phyloP scores from a whole-genome alignment of 2,888 invertebrate genomes.

The Lycia hirtaria region DNA sequence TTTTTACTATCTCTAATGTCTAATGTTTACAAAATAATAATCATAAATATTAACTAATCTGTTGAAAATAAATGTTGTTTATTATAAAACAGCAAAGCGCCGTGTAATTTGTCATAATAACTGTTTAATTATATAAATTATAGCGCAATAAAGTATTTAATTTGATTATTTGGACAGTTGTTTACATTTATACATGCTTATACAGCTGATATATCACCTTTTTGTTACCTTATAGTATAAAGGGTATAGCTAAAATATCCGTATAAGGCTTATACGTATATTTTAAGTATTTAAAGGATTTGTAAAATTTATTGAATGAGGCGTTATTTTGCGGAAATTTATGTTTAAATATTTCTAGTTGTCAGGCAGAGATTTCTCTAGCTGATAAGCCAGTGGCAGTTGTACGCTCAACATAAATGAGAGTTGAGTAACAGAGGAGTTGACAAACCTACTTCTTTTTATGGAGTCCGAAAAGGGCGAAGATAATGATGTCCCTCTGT shows the following conservation, averaged over 20 bases:
- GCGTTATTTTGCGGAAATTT: too few species aligned
- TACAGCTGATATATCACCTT: neutral
- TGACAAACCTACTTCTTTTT: too few species aligned
- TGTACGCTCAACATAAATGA: too few species aligned
- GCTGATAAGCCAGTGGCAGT: too few species aligned
- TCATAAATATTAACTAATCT: neutral
- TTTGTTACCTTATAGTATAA: neutral
- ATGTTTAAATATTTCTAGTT: too few species aligned
- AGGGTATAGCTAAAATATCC: neutral
- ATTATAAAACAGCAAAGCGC: constrained; percentile 4
- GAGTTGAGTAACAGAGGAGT: too few species aligned
- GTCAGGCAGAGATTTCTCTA: too few species aligned
- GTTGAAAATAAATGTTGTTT: constrained; percentile 7
- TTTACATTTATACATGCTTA: neutral
- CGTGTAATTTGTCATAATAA: constrained; percentile 7
- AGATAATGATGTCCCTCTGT: too few species aligned
- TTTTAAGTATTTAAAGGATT: too few species aligned
- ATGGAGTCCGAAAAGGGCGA: too few species aligned
- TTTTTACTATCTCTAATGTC: neutral
- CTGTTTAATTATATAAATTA: constrained; percentile 5
- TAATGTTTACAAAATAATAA: neutral
- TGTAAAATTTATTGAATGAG: too few species aligned
- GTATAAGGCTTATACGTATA: too few species aligned
- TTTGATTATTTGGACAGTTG: neutral
- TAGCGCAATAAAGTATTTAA: constrained; percentile 4